These are phyloP conservation scores for Drosophila leonis DNA, from an alignment of 2,888 invertebrate species.

Conservation along the genomic window DNA sequence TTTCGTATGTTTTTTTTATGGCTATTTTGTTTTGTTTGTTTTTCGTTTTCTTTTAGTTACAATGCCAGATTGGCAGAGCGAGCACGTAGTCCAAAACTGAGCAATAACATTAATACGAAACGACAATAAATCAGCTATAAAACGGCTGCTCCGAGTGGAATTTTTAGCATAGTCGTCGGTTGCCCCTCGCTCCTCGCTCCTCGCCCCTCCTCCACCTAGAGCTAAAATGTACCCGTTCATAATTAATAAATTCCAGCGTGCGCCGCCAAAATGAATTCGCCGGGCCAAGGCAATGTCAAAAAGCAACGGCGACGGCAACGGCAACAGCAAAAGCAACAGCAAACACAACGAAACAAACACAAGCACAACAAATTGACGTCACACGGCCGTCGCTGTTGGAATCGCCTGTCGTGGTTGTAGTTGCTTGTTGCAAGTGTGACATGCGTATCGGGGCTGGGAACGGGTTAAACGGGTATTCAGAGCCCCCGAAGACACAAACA, in stretches of 20 bases:
- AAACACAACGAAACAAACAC: constrained; percentile 53
- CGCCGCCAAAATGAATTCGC: constrained; percentile 62
- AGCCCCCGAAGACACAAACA: constrained; percentile 86
- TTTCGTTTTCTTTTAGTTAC: constrained; percentile 35
- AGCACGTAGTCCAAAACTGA: constrained; percentile 64
- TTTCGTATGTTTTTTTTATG: constrained; percentile 7
- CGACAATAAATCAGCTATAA: constrained; percentile 72
- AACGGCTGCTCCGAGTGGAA: constrained; percentile 64
- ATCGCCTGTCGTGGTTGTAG: constrained; percentile 27
- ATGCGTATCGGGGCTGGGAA: constrained; percentile 64
- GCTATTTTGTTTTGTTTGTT: constrained; percentile 12
- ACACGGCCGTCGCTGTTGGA: constrained; percentile 46
- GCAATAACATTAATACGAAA: constrained; percentile 68
- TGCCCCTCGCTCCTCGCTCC: neutral
- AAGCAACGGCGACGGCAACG: constrained; percentile 37
- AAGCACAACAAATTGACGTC: constrained; percentile 73
- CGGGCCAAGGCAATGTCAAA: constrained; percentile 59
- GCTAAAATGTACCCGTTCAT: constrained; percentile 53
- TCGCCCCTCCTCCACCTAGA: neutral
- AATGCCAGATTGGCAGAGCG: constrained; percentile 36
- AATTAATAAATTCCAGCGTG: constrained; percentile 80
- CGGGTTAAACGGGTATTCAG: constrained; percentile 66
- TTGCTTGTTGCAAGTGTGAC: constrained; percentile 66
- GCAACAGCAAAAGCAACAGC: constrained; percentile 32
- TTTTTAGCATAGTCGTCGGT: constrained; percentile 60